Percentiles rank a stretch among this genome's conserved stretches.
phyloP scores from a whole-genome alignment of 2,888 invertebrate genomes.

The Trichogramma dendrolimi region DNA sequence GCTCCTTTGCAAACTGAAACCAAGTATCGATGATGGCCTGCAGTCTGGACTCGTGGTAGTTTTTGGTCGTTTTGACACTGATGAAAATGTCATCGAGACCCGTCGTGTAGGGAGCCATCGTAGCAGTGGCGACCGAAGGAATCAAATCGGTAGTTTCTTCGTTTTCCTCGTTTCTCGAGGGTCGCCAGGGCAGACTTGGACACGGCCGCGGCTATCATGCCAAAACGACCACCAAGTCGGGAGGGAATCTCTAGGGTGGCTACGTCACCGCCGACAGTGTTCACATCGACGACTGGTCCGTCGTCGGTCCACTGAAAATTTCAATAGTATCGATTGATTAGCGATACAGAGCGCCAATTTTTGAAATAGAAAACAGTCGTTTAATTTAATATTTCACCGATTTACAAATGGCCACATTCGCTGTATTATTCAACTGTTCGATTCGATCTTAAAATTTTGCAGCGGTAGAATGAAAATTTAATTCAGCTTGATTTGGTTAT shows the following conservation, averaged over 20 bases:
- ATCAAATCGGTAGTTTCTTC: conserved; percentile 44
- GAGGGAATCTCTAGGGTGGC: conserved; percentile 9
- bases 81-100: conserved; percentile 85
- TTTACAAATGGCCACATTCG: too few species aligned
- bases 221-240: too few species aligned
- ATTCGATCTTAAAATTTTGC: too few species aligned
- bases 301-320: conserved; percentile 39
- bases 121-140: conserved; percentile 51
- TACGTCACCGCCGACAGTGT: conserved; percentile 37
- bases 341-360: too few species aligned
- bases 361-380: too few species aligned
- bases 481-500: too few species aligned
- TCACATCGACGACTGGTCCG: conserved; percentile 26
- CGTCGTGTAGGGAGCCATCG: conserved; percentile 61
- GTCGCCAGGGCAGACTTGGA: conserved; percentile 11
- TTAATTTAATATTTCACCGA: too few species aligned
- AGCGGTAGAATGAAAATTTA: too few species aligned
- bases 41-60: conserved; percentile 79
- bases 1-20: conserved; percentile 87
- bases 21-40: conserved; percentile 89
- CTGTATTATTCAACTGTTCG: too few species aligned
- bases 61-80: conserved; percentile 90
- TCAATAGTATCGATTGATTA: neutral
- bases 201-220: too few species aligned
- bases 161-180: conserved; percentile 37